Base-by-base conservation (phyloP, 1,140 invertebrate species). In the Drosophila mojavensis region DNA sequence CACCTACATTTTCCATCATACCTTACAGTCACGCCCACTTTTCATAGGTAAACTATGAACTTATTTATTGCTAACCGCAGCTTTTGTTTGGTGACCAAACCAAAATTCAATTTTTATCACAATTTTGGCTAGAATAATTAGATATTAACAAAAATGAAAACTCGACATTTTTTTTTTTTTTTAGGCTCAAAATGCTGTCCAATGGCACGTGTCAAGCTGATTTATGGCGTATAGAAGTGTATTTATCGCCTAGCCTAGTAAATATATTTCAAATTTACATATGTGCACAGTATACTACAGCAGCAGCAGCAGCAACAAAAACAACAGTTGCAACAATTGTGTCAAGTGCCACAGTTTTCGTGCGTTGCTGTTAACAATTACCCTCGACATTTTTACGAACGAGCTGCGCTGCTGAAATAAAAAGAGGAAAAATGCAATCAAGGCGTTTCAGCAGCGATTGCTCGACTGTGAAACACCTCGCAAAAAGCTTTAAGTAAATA, bases 111-210 rank as follows among this genome's bases (percentile, higher is more conserved):
- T 56, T 66, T 47, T 30, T 48, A 56, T 55, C 62, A 17, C 43
- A 56, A 45, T 20, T 70, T 68, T 61, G 41, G 54, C 70, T 61
- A 20, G 39, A 73, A 68, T 68, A 73, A 73, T 73, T 73, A 68
- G 55, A 67, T 68, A 48, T 47, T 61, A 67, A 73, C 60, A 41
- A 66, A 17, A 5, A 13, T 15, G 48, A 26, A 50, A 55, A 15
- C 24, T 54, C 43, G 17, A 11, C 36, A 39, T 39, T 33, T 20
- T 43, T 51, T 20, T 20, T n/a, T n/a, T n/a, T n/a, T n/a, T n/a
- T 10, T 63, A 39, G 10, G 51, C n/a, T n/a, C 33, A 70, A 55
- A 28, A 47, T 47, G 9, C 30, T 10, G 51, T 4, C 36, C n/a
- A 53, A 33, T 53, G 63, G 28, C 51, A 56, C 63, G 64, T 15